Evolutionary conservation across 2,797 vertebrate species (phyloP).

Genomic region (Acrossocheilus fasciatus): DNA sequence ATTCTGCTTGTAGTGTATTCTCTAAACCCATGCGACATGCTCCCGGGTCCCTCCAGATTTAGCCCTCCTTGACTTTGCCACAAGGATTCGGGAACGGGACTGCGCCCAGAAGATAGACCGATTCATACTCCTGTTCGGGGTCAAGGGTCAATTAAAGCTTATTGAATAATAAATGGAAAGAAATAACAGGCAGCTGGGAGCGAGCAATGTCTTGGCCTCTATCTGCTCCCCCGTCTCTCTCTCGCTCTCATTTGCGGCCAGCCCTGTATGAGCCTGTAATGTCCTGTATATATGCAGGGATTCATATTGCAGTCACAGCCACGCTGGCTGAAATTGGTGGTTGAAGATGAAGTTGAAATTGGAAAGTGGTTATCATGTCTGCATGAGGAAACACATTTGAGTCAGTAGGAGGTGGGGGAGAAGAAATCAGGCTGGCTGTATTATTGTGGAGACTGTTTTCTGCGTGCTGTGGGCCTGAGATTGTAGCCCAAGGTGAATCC

Average conservation of each 20-base stretch:
- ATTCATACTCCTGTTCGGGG: constrained; percentile 64
- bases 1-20: constrained; percentile 59
- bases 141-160: constrained; percentile 78
- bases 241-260: constrained; percentile 65
- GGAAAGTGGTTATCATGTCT: constrained; percentile 84
- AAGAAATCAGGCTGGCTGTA: constrained; percentile 68
- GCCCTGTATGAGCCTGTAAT: constrained; percentile 78
- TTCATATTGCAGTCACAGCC: constrained; percentile 83
- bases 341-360: constrained; percentile 87
- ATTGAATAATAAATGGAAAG: constrained; percentile 82
- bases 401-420: constrained; percentile 71
- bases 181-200: constrained; percentile 72
- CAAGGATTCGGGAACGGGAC: constrained; percentile 48
- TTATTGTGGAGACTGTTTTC: constrained; percentile 55
- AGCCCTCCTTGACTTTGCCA: constrained; percentile 63
- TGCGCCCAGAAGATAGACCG: constrained; percentile 60
- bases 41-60: constrained; percentile 70
- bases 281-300: constrained; percentile 85
- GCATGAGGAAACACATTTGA: constrained; percentile 82
- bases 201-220: constrained; percentile 62
- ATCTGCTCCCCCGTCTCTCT: constrained; percentile 44
- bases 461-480: constrained; percentile 15
- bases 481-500: constrained; percentile 42
- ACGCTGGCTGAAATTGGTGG: constrained; percentile 78
- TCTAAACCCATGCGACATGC: constrained; percentile 58